phyloP scores from a whole-genome alignment of 2,113 vertebrate genomes.

The Abramis brama region DNA sequence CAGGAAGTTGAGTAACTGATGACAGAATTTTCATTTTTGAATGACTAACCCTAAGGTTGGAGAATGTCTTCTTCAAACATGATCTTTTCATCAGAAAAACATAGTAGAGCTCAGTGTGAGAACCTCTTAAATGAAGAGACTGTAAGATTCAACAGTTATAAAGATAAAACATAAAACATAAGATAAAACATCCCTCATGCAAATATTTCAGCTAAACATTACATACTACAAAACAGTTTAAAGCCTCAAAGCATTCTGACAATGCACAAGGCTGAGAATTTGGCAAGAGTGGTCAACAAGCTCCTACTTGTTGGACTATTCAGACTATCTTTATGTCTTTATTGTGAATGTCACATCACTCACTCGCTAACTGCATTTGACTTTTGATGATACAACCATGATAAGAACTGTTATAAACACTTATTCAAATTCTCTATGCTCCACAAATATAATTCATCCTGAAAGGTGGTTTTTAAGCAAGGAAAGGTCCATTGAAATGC shows the following conservation, averaged over 20 bases:
- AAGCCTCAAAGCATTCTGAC: conserved; percentile 6
- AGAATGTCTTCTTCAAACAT: neutral
- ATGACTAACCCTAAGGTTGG: neutral
- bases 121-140: neutral
- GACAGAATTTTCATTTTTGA: neutral
- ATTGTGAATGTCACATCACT: neutral
- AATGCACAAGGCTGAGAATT: neutral
- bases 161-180: too few species aligned
- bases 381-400: too few species aligned
- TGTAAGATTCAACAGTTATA: neutral
- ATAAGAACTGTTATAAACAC: neutral
- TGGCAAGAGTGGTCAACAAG: neutral
- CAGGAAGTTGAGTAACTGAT: neutral
- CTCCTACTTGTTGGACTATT: conserved; percentile 18
- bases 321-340: neutral
- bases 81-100: neutral
- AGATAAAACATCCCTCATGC: neutral
- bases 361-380: neutral
- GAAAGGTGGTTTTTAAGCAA: neutral
- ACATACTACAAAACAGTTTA: neutral
- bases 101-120: neutral
- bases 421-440: neutral
- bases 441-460: neutral
- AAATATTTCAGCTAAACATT: neutral
- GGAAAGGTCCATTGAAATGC: neutral